A percentile compares a stretch with the other conserved stretches of the same genome.
These are phyloP conservation scores for Ceratothoa steindachneri DNA, from an alignment of 2,888 invertebrate species.

Conservation along the genomic window DNA sequence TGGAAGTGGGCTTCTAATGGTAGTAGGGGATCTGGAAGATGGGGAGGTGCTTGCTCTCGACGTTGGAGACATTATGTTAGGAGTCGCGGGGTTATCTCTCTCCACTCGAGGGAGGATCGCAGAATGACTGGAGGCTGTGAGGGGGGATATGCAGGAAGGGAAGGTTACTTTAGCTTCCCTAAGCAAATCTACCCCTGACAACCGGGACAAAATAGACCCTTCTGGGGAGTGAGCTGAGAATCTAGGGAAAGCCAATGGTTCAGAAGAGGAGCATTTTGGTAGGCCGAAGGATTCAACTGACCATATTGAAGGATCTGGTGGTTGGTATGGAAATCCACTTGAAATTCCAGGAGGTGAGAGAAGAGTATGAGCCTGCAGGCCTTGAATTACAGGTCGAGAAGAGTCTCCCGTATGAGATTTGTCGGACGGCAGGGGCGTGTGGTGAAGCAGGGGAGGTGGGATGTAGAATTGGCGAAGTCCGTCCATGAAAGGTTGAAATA, in stretches of 20 bases:
- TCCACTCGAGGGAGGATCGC: not conserved
- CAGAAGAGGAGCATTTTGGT: conserved; percentile 26
- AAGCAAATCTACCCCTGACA: conserved; percentile 26
- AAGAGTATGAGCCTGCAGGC: not conserved
- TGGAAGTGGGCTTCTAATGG: not conserved
- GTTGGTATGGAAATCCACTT: conserved; percentile 24
- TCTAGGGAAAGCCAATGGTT: conserved; percentile 26
- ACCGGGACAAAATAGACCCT: conserved; percentile 23
- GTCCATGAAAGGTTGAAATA: conserved; percentile 40
- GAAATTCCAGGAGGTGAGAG: conserved; percentile 27
- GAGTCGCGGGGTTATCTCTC: not conserved
- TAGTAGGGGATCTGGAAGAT: not conserved
- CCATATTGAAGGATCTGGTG: conserved; percentile 23
- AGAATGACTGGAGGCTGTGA: conserved; percentile 19
- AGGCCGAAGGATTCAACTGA: conserved; percentile 27
- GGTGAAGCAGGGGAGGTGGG: conserved; percentile 24
- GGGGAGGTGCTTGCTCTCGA: not conserved
- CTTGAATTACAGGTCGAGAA: conserved; percentile 14
- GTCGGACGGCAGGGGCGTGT: conserved; percentile 4
- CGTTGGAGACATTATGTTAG: not conserved
- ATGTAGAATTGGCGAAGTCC: conserved; percentile 39
- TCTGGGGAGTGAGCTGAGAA: conserved; percentile 16
- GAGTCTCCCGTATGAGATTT: conserved; percentile 25
- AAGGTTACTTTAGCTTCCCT: conserved; percentile 24
- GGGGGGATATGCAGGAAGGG: conserved; percentile 20